phyloP scores from a whole-genome alignment of 92 coral and sea anemone genomes.

The Ricordea florida region DNA sequence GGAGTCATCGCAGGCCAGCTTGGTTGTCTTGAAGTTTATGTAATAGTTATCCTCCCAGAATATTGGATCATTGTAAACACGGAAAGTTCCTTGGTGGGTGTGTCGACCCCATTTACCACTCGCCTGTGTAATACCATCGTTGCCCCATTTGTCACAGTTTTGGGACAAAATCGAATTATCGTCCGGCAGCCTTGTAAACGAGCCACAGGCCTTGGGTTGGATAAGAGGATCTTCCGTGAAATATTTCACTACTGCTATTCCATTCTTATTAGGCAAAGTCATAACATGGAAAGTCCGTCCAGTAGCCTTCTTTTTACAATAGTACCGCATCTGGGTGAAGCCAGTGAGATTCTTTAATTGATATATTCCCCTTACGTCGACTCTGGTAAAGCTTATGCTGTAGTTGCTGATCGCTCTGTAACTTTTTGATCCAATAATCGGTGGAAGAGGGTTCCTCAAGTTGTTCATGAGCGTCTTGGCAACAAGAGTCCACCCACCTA shows the following conservation, averaged over 20 bases:
- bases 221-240: slow-evolving; percentile 37
- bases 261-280: slow-evolving; percentile 48
- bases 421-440: slow-evolving; percentile 26
- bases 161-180: slow-evolving; percentile 72
- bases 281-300: slow-evolving; percentile 80
- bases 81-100: slow-evolving; percentile 16
- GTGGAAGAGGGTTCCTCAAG: slow-evolving; percentile 10
- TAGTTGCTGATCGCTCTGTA: slow-evolving; percentile 61
- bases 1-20: slow-evolving; percentile 52
- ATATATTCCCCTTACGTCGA: slow-evolving; percentile 44
- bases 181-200: slow-evolving; percentile 68
- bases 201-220: slow-evolving; percentile 75
- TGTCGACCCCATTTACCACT: slow-evolving; percentile 72
- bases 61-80: slow-evolving; percentile 64
- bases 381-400: slow-evolving; percentile 46
- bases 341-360: slow-evolving; percentile 49
- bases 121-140: slow-evolving; percentile 7
- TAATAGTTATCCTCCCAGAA: slow-evolving; percentile 48
- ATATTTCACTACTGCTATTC: slow-evolving; percentile 57
- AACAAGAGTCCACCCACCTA: slow-evolving; percentile 94
- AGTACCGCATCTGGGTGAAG: slow-evolving; percentile 76
- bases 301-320: slow-evolving; percentile 67
- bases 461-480: slow-evolving; percentile 42
- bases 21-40: slow-evolving; percentile 26
- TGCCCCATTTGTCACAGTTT: slow-evolving; percentile 79